These are phyloP conservation scores for Sorex maritimensis DNA, from an alignment of 2,797 vertebrate genomes.

Conservation along the genomic window DNA sequence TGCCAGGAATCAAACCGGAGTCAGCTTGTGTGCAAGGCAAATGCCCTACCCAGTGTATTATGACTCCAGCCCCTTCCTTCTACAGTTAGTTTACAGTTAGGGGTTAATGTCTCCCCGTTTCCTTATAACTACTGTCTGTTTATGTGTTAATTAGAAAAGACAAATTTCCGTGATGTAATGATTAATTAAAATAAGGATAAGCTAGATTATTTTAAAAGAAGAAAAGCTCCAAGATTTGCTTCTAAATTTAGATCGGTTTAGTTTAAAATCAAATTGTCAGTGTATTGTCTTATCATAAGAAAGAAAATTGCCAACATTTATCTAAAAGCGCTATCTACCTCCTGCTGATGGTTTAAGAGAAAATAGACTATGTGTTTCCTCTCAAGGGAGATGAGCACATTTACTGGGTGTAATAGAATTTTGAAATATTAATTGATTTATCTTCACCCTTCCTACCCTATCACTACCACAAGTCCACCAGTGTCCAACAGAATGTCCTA, in stretches of 20 bases:
- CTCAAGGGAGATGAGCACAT: conserved; percentile 7
- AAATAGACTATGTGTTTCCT: conserved; percentile 2
- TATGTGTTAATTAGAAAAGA: conserved; percentile 67
- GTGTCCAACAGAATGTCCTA: neutral
- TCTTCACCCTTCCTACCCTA: neutral
- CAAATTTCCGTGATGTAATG: conserved; percentile 6
- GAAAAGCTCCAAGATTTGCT: conserved; percentile 56
- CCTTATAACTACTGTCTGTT: conserved; percentile 12
- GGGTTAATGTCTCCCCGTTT: conserved; percentile 20
- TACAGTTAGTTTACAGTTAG: neutral
- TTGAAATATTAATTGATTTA: neutral
- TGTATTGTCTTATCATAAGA: conserved; percentile 49
- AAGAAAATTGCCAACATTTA: conserved; percentile 53
- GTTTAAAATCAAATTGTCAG: conserved; percentile 47
- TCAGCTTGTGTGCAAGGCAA: too few relatives aligned
- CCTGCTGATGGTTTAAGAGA: conserved; percentile 29
- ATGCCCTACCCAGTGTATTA: too few relatives aligned
- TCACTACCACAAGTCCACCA: neutral
- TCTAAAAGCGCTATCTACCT: conserved; percentile 52
- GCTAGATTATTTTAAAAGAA: conserved; percentile 61
- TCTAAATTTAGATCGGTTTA: conserved; percentile 52
- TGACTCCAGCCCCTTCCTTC: neutral
- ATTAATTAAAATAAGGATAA: conserved; percentile 51
- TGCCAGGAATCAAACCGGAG: too few relatives aligned
- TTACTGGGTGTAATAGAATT: neutral